Percentiles rank a stretch among this genome's conserved stretches.
Conservation (phyloP, 2,113 vertebrate species). For the Cairina moschata region DNA sequence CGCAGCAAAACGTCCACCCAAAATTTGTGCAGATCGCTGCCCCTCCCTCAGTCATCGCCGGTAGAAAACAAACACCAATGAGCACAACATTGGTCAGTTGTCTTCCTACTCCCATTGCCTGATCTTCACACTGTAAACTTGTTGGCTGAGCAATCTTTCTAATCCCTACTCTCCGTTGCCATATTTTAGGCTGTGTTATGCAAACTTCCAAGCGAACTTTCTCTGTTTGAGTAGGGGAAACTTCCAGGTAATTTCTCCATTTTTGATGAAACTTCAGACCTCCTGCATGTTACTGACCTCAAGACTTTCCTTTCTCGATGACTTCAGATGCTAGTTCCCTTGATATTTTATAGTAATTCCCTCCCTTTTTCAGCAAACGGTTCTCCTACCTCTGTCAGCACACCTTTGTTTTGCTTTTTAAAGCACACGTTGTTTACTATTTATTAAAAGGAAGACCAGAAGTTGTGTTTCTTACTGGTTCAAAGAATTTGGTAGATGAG, state of each 20-base stretch:
- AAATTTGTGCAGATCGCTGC: background rate
- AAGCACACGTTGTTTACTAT: background rate
- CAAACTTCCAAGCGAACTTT: background rate
- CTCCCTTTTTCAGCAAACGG: background rate
- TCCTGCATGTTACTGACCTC: background rate
- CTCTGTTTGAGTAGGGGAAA: background rate
- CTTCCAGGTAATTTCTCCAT: background rate
- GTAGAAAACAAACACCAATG: background rate
- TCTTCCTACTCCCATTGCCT: background rate
- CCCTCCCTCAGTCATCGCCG: fast-evolving
- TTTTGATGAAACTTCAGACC: background rate
- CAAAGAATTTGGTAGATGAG: background rate
- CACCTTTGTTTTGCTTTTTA: background rate
- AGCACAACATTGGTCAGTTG: fast-evolving
- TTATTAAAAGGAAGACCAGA: background rate
- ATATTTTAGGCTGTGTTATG: background rate
- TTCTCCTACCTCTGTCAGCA: background rate
- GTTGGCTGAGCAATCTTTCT: background rate
- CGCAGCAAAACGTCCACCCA: fast-evolving
- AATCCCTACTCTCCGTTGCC: background rate
- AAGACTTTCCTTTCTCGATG: background rate
- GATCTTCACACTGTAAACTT: background rate
- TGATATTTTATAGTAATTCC: background rate
- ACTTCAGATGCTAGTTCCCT: background rate
- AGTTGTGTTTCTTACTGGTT: background rate